Evolutionary conservation across 2,797 vertebrate species (phyloP), one percentile per base, ranked within the genome.

Genomic region (Buphagus erythrorhynchus): DNA sequence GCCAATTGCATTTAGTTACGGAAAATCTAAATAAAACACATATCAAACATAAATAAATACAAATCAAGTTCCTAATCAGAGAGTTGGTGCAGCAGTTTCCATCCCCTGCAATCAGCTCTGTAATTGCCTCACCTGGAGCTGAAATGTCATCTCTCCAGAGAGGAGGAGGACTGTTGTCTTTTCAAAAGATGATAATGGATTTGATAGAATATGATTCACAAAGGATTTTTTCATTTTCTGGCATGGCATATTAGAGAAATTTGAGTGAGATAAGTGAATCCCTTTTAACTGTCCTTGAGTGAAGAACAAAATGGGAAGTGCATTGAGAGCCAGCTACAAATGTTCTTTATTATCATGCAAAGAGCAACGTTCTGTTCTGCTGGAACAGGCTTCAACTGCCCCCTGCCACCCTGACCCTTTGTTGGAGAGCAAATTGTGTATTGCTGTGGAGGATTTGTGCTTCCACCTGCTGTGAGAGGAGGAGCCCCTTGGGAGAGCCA

Each of bases 121-220:
- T 95, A 97, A 97, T 96, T 96, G 74, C 86, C 79, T 97, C 74
- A 95, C 88, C 95, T 93, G 79, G 61, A 96, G 85, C 68, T 87
- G 62, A 77, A 88, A 95, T 80, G 67, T 82, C 86, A 86, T 74
- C 63, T 33, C 78, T 90, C 65, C 58, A 63, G 92, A 95, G 88
- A 92, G 71, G 49, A 96, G 89, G 57, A 96, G 78, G 42, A 78
- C 67, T 96, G 68, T 46, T 88, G 22, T 65, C 79, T 95, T 94
- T 93, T 87, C 74, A 85, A 73, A 96, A 83, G 57, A 58, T 57
- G 57, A 76, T 91, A 91, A 81, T 90, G 51, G 42, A 57, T 95
- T 95, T 93, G 75, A 76, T 90, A 91, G 84, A 81, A 67, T 86
- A 85, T 25, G 67, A 49, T 77, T 95, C 72, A 86, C 13, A 91